Conservation (phyloP, 2,113 vertebrate genomes). For the Coreoperca whiteheadi region DNA sequence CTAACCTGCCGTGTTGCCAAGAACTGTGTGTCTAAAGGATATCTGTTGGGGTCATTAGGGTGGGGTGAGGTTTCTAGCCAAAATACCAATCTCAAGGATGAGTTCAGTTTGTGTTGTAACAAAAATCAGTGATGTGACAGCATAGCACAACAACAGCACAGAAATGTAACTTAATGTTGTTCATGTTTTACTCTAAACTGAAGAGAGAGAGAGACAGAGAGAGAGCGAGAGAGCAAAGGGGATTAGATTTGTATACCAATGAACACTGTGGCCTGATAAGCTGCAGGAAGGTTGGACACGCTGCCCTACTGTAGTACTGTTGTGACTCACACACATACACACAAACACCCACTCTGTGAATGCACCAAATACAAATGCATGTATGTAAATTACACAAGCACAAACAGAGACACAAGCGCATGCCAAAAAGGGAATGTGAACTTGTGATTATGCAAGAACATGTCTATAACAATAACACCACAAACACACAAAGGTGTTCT, state of each 20-base stretch:
- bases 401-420: neutral
- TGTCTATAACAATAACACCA: constrained; percentile 18
- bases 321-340: constrained; percentile 45
- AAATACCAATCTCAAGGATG: constrained; percentile 55
- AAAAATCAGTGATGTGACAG: constrained; percentile 32
- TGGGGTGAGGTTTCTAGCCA: constrained; percentile 45
- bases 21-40: constrained; percentile 39
- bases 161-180: constrained; percentile 23
- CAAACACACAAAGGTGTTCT: constrained; percentile 11
- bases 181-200: constrained; percentile 28
- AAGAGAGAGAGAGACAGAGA: neutral
- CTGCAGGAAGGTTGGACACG: constrained; percentile 56
- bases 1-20: constrained; percentile 40
- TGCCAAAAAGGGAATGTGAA: constrained; percentile 25
- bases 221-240: constrained; percentile 52
- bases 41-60: constrained; percentile 24
- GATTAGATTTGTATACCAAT: constrained; percentile 74
- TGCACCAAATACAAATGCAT: constrained; percentile 21
- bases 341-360: constrained; percentile 31
- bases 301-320: constrained; percentile 56
- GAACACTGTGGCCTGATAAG: constrained; percentile 61
- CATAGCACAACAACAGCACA: constrained; percentile 3
- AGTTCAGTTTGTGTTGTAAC: constrained; percentile 50
- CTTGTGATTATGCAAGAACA: constrained; percentile 53
- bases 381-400: neutral